Base-by-base conservation (phyloP, 2,113 vertebrate genomes). In the Rostratula benghalensis region DNA sequence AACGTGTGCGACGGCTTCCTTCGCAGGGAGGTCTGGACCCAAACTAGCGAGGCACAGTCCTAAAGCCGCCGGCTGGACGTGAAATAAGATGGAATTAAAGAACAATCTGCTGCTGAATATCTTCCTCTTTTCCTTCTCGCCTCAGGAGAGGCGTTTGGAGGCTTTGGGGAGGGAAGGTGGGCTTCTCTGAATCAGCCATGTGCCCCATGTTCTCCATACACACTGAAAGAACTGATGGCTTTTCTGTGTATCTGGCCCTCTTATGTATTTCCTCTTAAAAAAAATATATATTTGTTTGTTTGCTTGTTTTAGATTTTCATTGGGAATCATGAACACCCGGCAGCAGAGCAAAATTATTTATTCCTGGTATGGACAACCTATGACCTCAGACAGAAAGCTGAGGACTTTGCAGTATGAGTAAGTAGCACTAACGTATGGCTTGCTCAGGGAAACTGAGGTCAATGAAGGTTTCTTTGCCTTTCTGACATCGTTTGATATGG, bases 321-420 rank as follows among this genome's bases (percentile, higher is more conserved):
- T 68, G 89, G 92, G 81, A 97, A 87, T 64, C 84, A 98, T 98
- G 98, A 98, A 97, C 37, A 98, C 98, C 11, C 97, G 98, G 35
- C 89, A 96, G 53, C 98, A 97, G 93, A 95, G 95, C 50, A 97
- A 93, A 53, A 84, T 98, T 13, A 46, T 11, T 20, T 99, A 98
- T 76, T 97, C 93, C 17, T 99, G 99, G 99, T 77, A 95, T 33
- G 98, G 98, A 70, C 88, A 53, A 23, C 97, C 98, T 1, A 4
- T 83, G 37, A 37, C 2, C 68, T 92, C 67, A 7, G 98, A 99
- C 92, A 96, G 98, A 56, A 98, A 98, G 64, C 60, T 99, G 24
- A 98, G 96, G 85, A 93, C 75, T 30, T 63, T 43, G 1, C 79
- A 93, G 19, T 98, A 98, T 87, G 92, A 80, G 98, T 98, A 95